Conservation (phyloP, 2,113 vertebrate genomes). For the Ranitomeya variabilis region DNA sequence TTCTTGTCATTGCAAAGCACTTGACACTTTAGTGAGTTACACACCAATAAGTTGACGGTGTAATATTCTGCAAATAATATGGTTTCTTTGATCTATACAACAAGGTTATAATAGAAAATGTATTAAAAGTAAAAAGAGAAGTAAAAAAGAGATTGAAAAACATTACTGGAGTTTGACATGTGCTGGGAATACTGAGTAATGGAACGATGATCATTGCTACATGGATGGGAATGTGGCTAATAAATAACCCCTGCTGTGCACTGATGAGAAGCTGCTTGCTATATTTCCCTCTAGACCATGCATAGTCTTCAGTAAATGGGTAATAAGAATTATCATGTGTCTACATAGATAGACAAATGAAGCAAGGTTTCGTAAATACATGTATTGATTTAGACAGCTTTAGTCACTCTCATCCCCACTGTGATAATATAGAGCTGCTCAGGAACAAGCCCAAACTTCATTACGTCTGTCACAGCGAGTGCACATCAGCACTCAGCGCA, state of each 20-base stretch:
- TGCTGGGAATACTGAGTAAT: slow-evolving; percentile 21
- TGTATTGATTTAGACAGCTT: slow-evolving; percentile 55
- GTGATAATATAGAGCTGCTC: slow-evolving; percentile 41
- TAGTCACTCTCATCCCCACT: slow-evolving; percentile 47
- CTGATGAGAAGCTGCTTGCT: slow-evolving; percentile 1
- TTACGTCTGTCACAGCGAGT: slow-evolving; percentile 51
- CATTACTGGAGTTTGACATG: slow-evolving; percentile 15
- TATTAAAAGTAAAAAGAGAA: neutral
- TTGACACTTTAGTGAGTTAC: slow-evolving; percentile 1
- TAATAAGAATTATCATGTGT: slow-evolving; percentile 38
- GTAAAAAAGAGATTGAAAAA: neutral
- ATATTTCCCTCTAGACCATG: slow-evolving; percentile 25
- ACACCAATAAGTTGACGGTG: neutral
- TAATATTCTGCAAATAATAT: slow-evolving; percentile 11
- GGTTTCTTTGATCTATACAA: neutral
- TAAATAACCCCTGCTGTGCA: slow-evolving; percentile 19
- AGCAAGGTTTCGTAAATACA: slow-evolving; percentile 44
- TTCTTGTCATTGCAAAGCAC: neutral
- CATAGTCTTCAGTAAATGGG: slow-evolving; percentile 34
- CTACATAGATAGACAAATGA: slow-evolving; percentile 34
- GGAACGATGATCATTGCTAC: slow-evolving; percentile 16
- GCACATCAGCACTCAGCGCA: slow-evolving; percentile 18
- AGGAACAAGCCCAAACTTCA: slow-evolving; percentile 39
- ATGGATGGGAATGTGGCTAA: neutral
- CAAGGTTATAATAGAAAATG: neutral